These are phyloP conservation scores for Sepiola atlantica DNA, from an alignment of 2,888 invertebrate genomes.

Conservation along the genomic window DNA sequence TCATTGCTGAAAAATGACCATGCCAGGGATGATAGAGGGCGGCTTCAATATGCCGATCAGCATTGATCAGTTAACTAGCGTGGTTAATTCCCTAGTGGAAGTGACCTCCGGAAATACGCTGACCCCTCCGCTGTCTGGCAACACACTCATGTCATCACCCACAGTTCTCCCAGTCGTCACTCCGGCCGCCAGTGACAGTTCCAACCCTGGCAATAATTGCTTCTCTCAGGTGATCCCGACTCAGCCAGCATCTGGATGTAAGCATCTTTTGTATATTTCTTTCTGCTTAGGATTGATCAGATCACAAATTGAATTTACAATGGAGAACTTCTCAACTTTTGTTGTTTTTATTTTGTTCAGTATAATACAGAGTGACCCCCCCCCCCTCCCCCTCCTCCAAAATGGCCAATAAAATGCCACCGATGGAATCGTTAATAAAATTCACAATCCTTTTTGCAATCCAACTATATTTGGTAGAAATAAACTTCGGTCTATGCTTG, in stretches of 20 bases:
- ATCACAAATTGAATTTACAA: not conserved
- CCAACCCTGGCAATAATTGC: not conserved
- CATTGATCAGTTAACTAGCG: conserved; percentile 41
- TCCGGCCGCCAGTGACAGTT: not conserved
- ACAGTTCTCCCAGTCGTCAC: not conserved
- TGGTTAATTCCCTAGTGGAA: conserved; percentile 39
- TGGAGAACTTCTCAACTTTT: not conserved
- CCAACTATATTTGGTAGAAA: too few species aligned
- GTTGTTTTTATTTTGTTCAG: not conserved
- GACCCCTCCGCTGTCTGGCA: not conserved
- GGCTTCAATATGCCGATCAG: conserved; percentile 33
- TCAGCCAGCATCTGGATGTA: conserved; percentile 33
- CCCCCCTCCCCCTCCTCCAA: not conserved
- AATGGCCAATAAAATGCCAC: not conserved
- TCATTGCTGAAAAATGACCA: not conserved
- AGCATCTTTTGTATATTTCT: not conserved
- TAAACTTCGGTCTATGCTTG: too few species aligned
- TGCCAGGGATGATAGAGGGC: conserved; percentile 8
- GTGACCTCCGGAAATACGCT: not conserved
- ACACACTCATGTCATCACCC: not conserved
- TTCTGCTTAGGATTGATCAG: not conserved
- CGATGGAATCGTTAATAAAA: too few species aligned
- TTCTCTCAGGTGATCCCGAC: conserved; percentile 25
- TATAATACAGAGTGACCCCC: not conserved
- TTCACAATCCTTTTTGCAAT: too few species aligned